Evolutionary conservation across 37 sponge, comb jelly and placozoan species (phyloP), one percentile per base, ranked within the genome.

Genomic region (Beroe ovata): DNA sequence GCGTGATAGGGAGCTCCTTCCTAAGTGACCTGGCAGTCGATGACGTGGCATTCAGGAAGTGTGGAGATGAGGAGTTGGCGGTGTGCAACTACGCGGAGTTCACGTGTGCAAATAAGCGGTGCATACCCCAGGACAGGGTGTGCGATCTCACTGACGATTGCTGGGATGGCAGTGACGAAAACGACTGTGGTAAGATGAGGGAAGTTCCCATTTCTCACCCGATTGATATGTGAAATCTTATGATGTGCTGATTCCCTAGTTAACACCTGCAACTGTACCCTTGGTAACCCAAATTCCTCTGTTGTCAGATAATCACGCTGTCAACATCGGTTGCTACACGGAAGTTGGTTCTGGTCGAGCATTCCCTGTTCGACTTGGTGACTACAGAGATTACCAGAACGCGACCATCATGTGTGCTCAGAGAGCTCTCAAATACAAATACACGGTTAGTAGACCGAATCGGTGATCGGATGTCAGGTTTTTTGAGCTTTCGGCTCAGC

Each of bases 261-360:
- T n/a, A n/a, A n/a, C n/a, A n/a, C n/a, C n/a, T n/a, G n/a, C n/a
- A n/a, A n/a, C n/a, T n/a, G n/a, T n/a, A n/a, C n/a, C n/a, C n/a
- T n/a, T n/a, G n/a, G n/a, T n/a, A n/a, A n/a, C n/a, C n/a, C n/a
- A n/a, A n/a, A n/a, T n/a, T n/a, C n/a, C n/a, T n/a, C n/a, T n/a
- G n/a, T n/a, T n/a, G n/a, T n/a, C 84, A 77, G 84, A 77, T 39
- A 42, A 39, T 26, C 84, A 77, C 84, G 36, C 84, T 77, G 84
- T 77, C n/a, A 77, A 77, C 84, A 77, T 77, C 28, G 84, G 84
- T 42, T 77, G 84, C 54, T 77, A 41, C 84, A 77, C 84, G 19
- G 84, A 77, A 40, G 84, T 77, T 2, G 54, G 54, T 16, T 30
- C 26, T 14, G 33, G 14, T n/a, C 84, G 36, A 11, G 84, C 38